A percentile compares a stretch with the other conserved stretches of the same genome.
These are phyloP conservation scores for Trichomalopsis sarcophagae DNA, from an alignment of 1,140 invertebrate genomes.

Conservation along the genomic window DNA sequence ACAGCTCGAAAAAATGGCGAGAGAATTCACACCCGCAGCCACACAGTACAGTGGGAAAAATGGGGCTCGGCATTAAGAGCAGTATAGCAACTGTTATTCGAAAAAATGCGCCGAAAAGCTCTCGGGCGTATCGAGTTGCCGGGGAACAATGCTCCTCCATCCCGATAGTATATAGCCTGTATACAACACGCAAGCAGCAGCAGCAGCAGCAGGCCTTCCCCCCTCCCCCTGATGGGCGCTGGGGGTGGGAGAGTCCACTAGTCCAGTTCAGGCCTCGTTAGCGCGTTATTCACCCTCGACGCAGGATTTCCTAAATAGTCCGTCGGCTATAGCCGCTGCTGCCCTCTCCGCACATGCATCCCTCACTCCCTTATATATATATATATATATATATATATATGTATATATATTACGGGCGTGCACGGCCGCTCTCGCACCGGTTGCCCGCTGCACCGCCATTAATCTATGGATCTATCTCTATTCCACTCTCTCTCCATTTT, in stretches of 20 bases:
- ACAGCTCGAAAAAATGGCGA: too few species aligned
- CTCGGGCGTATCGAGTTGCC: background rate
- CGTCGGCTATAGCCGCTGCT: background rate
- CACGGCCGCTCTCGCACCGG: background rate
- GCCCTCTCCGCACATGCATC: slow-evolving; percentile 5
- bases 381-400: background rate
- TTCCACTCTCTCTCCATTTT: background rate
- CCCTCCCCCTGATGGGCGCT: background rate
- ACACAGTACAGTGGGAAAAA: too few species aligned
- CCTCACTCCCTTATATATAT: background rate
- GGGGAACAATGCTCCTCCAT: background rate
- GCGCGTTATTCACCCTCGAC: slow-evolving; percentile 63
- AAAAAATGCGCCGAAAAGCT: background rate
- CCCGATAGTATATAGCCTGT: background rate
- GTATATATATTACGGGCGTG: slow-evolving; percentile 6
- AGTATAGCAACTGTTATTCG: too few species aligned
- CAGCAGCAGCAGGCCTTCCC: too few species aligned
- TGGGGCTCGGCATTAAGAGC: too few species aligned
- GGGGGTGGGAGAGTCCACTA: background rate
- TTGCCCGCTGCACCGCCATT: background rate
- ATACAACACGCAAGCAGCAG: too few species aligned
- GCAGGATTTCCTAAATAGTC: slow-evolving; percentile 56
- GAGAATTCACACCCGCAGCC: too few species aligned
- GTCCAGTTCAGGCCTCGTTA: slow-evolving; percentile 56
- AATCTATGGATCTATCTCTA: slow-evolving; percentile 37